A percentile compares a stretch with the other conserved stretches of the same genome.
Evolutionary conservation across 2,888 invertebrate genomes (phyloP).

Genomic region (Dysmachus trigonus): DNA sequence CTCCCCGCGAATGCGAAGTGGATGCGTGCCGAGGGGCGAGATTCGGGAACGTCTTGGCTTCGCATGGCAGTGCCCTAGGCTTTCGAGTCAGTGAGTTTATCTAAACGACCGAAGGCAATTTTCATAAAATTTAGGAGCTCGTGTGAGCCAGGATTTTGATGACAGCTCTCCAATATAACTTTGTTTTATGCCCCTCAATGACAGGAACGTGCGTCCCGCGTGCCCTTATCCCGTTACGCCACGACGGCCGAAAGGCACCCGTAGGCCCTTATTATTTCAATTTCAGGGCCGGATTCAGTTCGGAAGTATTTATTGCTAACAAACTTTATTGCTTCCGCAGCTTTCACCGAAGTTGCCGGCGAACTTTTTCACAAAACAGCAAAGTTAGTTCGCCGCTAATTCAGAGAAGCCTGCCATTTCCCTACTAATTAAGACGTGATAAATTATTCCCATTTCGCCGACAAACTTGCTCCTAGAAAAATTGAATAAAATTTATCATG

Average conservation of each 20-base stretch:
- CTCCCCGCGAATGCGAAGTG: slow-evolving; percentile 12
- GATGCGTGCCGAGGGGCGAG: background rate
- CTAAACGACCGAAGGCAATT: slow-evolving; percentile 38
- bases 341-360: slow-evolving; percentile 27
- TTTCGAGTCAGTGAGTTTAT: slow-evolving; percentile 10
- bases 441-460: slow-evolving; percentile 15
- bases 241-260: background rate
- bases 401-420: slow-evolving; percentile 26
- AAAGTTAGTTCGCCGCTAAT: slow-evolving; percentile 21
- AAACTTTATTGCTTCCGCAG: slow-evolving; percentile 34
- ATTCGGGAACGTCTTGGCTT: background rate
- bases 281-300: slow-evolving; percentile 21
- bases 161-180: slow-evolving; percentile 29
- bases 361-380: slow-evolving; percentile 32
- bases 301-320: slow-evolving; percentile 32
- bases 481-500: slow-evolving; percentile 31
- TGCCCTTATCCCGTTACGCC: background rate
- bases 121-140: slow-evolving; percentile 31
- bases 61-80: background rate
- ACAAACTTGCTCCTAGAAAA: slow-evolving; percentile 9
- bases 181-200: background rate
- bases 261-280: slow-evolving; percentile 20
- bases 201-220: background rate
- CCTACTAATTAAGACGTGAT: slow-evolving; percentile 40
- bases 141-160: slow-evolving; percentile 30